Conservation (phyloP, 2,888 invertebrate genomes). For the Boloria euphrosyne region DNA sequence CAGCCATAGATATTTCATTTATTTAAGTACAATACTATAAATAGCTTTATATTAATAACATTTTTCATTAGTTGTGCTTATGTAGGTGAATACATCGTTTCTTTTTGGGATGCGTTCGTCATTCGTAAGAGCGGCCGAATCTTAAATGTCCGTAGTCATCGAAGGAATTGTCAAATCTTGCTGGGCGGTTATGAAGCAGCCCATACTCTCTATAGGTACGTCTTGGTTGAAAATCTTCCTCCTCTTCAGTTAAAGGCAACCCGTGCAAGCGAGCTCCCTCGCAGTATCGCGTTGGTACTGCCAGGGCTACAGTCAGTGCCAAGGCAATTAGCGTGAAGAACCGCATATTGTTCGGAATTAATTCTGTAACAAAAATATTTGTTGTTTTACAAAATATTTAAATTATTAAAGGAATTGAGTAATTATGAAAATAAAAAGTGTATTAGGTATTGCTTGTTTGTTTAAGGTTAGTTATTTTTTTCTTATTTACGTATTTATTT, state of each 20-base stretch:
- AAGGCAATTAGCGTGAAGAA: conserved; percentile 54
- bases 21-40: not conserved
- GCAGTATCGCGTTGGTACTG: conserved; percentile 54
- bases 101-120: conserved; percentile 49
- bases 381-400: too few species aligned
- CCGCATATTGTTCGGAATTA: conserved; percentile 54
- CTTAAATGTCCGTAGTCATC: conserved; percentile 90
- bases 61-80: conserved; percentile 28
- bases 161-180: conserved; percentile 83
- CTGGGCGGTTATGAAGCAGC: conserved; percentile 67
- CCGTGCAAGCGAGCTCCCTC: conserved; percentile 57
- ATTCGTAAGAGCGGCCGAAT: conserved; percentile 84
- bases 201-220: conserved; percentile 82
- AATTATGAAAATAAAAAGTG: too few species aligned
- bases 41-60: too few species aligned
- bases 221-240: conserved; percentile 61
- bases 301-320: conserved; percentile 52
- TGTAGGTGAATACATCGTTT: conserved; percentile 30
- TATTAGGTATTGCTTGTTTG: too few species aligned
- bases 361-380: conserved; percentile 3
- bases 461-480: too few species aligned
- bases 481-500: too few species aligned
- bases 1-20: conserved; percentile 61
- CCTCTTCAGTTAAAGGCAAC: conserved; percentile 58
- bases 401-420: too few species aligned